Base-by-base conservation (phyloP, 2,888 invertebrate species). In the Acronicta alni region DNA sequence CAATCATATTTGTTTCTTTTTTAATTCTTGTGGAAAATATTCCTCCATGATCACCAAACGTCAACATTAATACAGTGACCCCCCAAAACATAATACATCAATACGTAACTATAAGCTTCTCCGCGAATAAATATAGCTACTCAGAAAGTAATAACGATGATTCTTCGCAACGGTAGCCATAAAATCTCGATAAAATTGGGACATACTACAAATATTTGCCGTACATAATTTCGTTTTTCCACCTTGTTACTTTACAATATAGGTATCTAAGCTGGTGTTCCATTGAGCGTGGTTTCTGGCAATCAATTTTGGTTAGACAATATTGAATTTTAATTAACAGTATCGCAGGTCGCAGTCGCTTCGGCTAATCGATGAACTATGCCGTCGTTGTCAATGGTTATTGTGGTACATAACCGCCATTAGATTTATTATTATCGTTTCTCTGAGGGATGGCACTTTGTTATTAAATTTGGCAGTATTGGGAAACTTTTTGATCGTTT, bases 241-340 rank as follows among this genome's bases (percentile, higher is more conserved):
- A 49, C 66, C 61, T 72, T 66, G 79, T 68, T 69, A 73, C 67
- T 70, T 55, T 42, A 67, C 61, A 65, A 71, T 68, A 74, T 77
- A 75, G 71, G 78, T 78, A 83, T 77, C 81, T 80, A 82, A 72
- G 67, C 73, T 70, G 62, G 72, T 62, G 57, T 67, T 59, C 53
- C 61, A 75, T 60, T 73, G 80, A 82, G 79, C 83, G 83, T 76
- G 87, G 86, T 88, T 83, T 82, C 82, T 79, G 82, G 85, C 88
- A 91, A 93, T 93, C 92, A 93, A 92, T 92, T 92, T 93, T 87
- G 90, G 93, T 93, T 92, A 90, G 89, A 91, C 93, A 93, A 93
- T 94, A 94, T 93, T 94, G 91, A 91, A 90, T 93, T 94, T 93
- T 92, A 94, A 94, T 94, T 94, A 93, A 90, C 88, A 88, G 89